phyloP scores from a whole-genome alignment of 92 coral and sea anemone genomes.

The Metridium senile region DNA sequence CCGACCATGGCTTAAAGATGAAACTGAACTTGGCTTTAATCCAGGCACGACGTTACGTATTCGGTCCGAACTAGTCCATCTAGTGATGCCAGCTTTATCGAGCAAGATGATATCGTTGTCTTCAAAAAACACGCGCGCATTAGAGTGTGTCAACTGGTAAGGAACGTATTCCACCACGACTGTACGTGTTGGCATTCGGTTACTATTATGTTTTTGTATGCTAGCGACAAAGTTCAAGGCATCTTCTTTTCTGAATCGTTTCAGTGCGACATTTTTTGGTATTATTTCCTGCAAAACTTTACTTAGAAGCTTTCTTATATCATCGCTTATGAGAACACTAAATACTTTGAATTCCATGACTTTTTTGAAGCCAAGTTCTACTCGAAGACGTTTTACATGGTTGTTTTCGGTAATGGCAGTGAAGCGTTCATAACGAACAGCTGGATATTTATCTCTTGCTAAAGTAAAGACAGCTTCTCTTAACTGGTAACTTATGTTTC shows the following conservation, averaged over 20 bases:
- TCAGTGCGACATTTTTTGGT: background rate
- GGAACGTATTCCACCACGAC: slow-evolving; percentile 11
- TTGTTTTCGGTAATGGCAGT: slow-evolving; percentile 14
- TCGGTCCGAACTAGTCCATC: background rate
- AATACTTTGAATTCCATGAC: slow-evolving; percentile 9
- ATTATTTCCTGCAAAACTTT: background rate
- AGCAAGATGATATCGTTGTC: slow-evolving; percentile 10
- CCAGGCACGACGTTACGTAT: background rate
- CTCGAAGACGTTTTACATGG: background rate
- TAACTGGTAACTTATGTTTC: slow-evolving; percentile 18
- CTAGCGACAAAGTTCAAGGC: background rate
- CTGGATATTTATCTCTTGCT: background rate
- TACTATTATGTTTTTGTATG: background rate
- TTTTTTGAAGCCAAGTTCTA: slow-evolving; percentile 14
- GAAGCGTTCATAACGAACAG: slow-evolving; percentile 15
- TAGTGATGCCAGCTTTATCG: background rate
- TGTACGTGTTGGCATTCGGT: background rate
- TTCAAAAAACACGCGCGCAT: background rate
- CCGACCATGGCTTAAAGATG: slow-evolving; percentile 39
- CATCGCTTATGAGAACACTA: slow-evolving; percentile 15
- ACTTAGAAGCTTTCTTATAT: slow-evolving; percentile 10
- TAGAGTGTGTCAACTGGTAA: background rate
- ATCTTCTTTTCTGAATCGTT: background rate
- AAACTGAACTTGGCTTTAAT: slow-evolving; percentile 15
- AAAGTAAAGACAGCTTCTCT: slow-evolving; percentile 3